Evolutionary conservation across 2,888 invertebrate species (phyloP).

Genomic region (Microplitis manilae): DNA sequence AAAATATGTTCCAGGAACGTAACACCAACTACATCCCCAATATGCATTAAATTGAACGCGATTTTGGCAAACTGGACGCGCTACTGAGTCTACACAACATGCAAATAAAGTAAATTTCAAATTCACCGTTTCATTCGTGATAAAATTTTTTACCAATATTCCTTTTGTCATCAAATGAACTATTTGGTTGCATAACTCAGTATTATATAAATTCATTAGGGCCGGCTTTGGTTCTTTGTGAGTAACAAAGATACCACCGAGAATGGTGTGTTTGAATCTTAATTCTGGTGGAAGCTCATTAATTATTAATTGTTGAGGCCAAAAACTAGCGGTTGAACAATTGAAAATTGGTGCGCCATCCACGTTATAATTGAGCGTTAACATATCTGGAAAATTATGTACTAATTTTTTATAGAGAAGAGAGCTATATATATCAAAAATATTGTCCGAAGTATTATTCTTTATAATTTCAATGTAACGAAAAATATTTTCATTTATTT

Average conservation of each 20-base stretch:
- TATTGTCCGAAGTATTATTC: neutral
- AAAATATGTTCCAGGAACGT: constrained; percentile 34
- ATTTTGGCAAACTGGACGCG: constrained; percentile 44
- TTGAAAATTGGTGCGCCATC: constrained; percentile 44
- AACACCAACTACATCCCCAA: constrained; percentile 49
- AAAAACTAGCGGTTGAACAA: constrained; percentile 37
- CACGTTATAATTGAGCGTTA: constrained; percentile 45
- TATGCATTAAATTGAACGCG: constrained; percentile 47
- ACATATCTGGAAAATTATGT: constrained; percentile 25
- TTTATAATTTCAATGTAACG: constrained; percentile 17
- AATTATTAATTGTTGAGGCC: constrained; percentile 43
- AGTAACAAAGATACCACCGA: constrained; percentile 44
- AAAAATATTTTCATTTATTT: neutral
- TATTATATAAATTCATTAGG: constrained; percentile 46
- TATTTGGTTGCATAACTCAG: constrained; percentile 30
- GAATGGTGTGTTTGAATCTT: constrained; percentile 41
- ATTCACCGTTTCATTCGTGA: constrained; percentile 30
- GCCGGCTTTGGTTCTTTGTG: constrained; percentile 41
- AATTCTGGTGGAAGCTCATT: constrained; percentile 46
- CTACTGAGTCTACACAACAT: constrained; percentile 42
- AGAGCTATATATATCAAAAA: no score
- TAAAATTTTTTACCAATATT: constrained; percentile 16
- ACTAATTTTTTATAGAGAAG: no score
- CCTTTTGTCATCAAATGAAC: constrained; percentile 38
- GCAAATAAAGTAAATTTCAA: constrained; percentile 41